These are phyloP conservation scores for Steromphala cineraria DNA, from an alignment of 2,888 invertebrate genomes.

Conservation along the genomic window DNA sequence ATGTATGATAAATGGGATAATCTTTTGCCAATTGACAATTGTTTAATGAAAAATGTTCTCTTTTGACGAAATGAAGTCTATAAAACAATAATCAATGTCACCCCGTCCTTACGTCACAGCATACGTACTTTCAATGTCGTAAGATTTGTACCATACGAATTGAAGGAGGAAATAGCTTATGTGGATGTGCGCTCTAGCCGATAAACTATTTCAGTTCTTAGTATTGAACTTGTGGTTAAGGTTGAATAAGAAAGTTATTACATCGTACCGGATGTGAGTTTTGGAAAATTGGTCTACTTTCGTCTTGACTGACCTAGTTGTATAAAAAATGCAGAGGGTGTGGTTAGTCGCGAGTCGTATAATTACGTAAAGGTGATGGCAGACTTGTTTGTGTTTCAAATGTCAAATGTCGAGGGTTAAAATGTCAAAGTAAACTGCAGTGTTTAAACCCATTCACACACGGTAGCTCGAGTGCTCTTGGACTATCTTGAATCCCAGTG, in stretches of 20 bases:
- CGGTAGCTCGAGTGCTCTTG: background rate
- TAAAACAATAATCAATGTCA: too few species aligned
- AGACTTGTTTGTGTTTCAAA: background rate
- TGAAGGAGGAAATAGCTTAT: too few species aligned
- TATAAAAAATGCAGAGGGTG: background rate
- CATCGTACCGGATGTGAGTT: background rate
- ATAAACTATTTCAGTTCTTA: background rate
- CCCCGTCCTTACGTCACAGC: too few species aligned
- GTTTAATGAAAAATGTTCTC: too few species aligned
- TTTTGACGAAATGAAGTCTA: too few species aligned
- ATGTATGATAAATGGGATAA: too few species aligned
- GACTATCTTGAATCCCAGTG: too few species aligned
- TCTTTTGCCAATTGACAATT: too few species aligned
- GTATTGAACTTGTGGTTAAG: too few species aligned
- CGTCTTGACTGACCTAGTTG: background rate
- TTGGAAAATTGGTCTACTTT: background rate
- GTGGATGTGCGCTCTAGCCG: background rate
- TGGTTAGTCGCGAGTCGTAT: background rate
- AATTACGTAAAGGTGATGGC: background rate
- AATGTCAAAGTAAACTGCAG: slow-evolving; percentile 5
- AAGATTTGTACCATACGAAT: too few species aligned
- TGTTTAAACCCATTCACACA: background rate
- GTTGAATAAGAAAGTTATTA: background rate
- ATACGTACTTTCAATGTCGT: too few species aligned
- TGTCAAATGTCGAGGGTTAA: slow-evolving; percentile 1